These are phyloP conservation scores for Hemaris fuciformis DNA, from an alignment of 2,888 invertebrate species.

Conservation along the genomic window DNA sequence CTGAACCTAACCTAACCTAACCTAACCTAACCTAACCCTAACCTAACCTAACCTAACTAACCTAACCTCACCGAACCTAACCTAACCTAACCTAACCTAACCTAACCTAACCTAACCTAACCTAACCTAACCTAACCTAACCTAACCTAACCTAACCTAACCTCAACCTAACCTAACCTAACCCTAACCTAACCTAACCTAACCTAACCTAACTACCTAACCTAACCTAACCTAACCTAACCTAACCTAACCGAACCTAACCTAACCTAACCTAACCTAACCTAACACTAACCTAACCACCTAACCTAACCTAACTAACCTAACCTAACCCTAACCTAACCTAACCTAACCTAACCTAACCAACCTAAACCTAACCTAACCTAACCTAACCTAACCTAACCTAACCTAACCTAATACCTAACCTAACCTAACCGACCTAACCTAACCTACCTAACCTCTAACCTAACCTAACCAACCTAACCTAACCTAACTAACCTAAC, in stretches of 20 bases:
- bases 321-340: constrained; percentile 13
- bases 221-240: constrained; percentile 3
- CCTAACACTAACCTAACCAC: too few species aligned
- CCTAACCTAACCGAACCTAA: neutral
- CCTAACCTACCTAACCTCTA: too few species aligned
- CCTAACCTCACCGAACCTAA: constrained; percentile 15
- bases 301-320: constrained; percentile 9
- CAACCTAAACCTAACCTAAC: neutral
- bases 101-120: constrained; percentile 14
- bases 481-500: constrained; percentile 2
- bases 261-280: neutral
- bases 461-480: too few species aligned
- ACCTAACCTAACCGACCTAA: constrained; percentile 7
- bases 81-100: constrained; percentile 5
- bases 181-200: constrained; percentile 14
- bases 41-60: neutral
- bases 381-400: neutral
- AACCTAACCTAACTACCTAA: constrained; percentile 13
- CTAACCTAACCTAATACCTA: neutral
- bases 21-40: neutral
- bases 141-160: constrained; percentile 14
- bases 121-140: constrained; percentile 13
- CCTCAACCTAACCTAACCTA: constrained; percentile 14
- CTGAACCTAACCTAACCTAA: constrained; percentile 11
- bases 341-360: neutral